Base-by-base conservation (phyloP, 1,140 invertebrate genomes). In the Panagrolaimus sp. region DNA sequence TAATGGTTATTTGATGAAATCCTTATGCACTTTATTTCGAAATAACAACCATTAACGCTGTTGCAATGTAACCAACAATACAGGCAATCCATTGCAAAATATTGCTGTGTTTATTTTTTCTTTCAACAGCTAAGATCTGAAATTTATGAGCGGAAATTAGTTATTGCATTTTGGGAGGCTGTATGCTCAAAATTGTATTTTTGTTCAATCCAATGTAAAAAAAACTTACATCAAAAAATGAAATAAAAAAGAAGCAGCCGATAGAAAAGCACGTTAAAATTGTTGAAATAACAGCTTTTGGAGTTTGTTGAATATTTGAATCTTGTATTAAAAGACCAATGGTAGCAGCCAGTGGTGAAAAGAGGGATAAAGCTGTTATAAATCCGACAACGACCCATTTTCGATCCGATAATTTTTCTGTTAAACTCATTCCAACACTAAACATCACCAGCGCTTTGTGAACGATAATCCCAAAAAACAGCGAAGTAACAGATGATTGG, bases 361-460 rank as follows among this genome's bases (percentile, higher is more conserved):
- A 88, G n/a, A 89, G 69, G 0, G 89, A 89, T 75, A 88, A 87
- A 1, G 87, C 73, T 31, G 84, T 72, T 47, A 89, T 84, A 65
- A 88, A 88, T 0, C 88, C 82, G 5, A 89, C 74, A 5, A 89
- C 86, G 1, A 87, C 86, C 53, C 80, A 79, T 20, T 45, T 44
- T 5, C 83, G 82, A 20, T 87, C 86, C 0, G 89, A 86, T 61
- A 87, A 86, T 4, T 88, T 87, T 42, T 88, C 87, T 9, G 89
- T 84, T 20, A 88, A 78, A 72, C 85, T 87, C 72, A 89, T 81
- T 7, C 88, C 87, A 9, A 89, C 75, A 74, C 87, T 87, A 72
- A 88, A 88, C n/a, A 87, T 85, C 31, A 88, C 85, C 13, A 88
- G 84, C 9, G 85, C 81, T 78, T 88, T 88, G 74, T 88, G 88